Evolutionary conservation across 2,888 invertebrate species (phyloP), one percentile per base, ranked within the genome.

Genomic region (Gibbula magus): DNA sequence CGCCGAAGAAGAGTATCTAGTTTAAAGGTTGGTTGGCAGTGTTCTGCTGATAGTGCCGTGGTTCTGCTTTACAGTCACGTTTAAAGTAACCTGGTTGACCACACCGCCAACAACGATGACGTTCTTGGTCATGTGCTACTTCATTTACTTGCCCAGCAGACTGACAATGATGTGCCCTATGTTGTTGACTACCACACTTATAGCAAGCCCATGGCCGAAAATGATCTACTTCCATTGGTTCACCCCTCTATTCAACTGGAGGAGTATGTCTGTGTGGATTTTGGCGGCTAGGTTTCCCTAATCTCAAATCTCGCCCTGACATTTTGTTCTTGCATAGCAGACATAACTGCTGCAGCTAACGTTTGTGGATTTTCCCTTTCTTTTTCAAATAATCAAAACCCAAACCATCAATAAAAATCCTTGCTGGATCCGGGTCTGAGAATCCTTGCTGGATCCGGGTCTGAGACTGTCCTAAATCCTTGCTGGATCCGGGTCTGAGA

Each of bases 101-200:
- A 25, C 74, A 74, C 18, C 8, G 25, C 0, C 22, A 22, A 4
- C 74, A 74, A 16, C 8, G 39, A n/a, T n/a, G n/a, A n/a, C n/a
- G n/a, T n/a, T n/a, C n/a, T n/a, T n/a, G n/a, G n/a, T n/a, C n/a
- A n/a, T n/a, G 75, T 78, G 10, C 75, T 74, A 2, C 81, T 76
- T 18, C 70, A 67, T 18, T 74, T n/a, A 76, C 78, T 67, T n/a
- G 77, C 35, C 13, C 39, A 53, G 16, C 75, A n/a, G n/a, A n/a
- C 39, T 22, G 18, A 52, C 52, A 51, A 16, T 74, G 45, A 8
- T n/a, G 39, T 45, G 52, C 51, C 3, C 8, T 25, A 25, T 74
- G 74, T 4, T 51, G 45, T 0, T 18, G 2, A 10, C 20, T n/a
- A 2, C 20, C 0, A n/a, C 51, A 74, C 3, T 5, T 74, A 0